phyloP scores from a whole-genome alignment of 2,113 vertebrate species.

The Zosterops lateralis region DNA sequence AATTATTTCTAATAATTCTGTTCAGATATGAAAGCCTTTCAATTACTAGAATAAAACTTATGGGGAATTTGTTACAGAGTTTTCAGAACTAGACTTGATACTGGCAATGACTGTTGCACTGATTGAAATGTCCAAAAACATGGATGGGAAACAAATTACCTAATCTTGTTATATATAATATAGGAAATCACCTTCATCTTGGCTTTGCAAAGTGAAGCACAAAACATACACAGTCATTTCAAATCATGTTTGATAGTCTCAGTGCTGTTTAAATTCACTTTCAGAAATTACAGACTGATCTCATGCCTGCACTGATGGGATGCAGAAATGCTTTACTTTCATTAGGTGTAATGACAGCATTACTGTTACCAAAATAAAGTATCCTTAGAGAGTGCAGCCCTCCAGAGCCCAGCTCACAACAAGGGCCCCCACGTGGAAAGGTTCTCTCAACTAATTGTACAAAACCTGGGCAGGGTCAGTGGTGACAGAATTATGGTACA shows the following conservation, averaged over 20 bases:
- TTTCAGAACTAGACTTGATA: neutral
- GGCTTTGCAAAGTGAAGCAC: neutral
- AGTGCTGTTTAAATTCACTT: constrained; percentile 3
- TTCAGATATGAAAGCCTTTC: neutral
- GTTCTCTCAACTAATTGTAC: neutral
- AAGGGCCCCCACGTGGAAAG: rapidly evolving
- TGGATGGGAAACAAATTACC: neutral
- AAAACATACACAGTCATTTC: neutral
- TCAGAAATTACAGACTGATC: neutral
- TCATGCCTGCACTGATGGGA: neutral
- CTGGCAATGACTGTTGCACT: neutral
- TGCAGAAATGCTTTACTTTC: neutral
- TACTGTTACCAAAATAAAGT: neutral
- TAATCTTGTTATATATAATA: constrained; percentile 8
- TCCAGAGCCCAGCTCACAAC: neutral
- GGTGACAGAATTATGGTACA: neutral
- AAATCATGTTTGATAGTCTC: neutral
- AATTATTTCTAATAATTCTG: neutral
- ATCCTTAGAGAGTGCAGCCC: neutral
- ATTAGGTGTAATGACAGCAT: neutral
- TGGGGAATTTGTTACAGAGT: neutral
- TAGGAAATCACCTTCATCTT: neutral
- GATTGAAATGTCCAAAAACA: neutral
- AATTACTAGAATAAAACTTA: neutral
- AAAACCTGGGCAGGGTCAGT: neutral